phyloP scores from a whole-genome alignment of 64 coral and sea anemone genomes.

The Montipora sp. region DNA sequence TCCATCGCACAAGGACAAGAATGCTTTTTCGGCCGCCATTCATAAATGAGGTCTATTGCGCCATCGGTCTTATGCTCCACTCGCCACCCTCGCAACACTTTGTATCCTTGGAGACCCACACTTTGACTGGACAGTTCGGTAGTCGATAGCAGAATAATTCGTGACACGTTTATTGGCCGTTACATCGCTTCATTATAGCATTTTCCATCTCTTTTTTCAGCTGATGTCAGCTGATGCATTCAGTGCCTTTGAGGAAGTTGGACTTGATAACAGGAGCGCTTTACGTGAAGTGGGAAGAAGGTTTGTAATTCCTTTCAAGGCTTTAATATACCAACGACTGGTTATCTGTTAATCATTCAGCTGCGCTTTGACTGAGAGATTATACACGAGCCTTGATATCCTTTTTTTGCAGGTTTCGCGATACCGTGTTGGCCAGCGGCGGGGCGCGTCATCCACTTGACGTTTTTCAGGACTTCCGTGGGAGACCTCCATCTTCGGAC shows the following conservation, averaged over 20 bases:
- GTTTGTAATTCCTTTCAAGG: neutral
- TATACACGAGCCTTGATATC: no score
- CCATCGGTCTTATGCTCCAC: no score
- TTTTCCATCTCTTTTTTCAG: conserved; percentile 9
- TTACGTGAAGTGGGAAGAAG: conserved; percentile 71
- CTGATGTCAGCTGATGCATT: conserved; percentile 93
- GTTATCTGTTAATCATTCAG: neutral
- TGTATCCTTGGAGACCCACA: no score
- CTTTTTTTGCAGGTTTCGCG: conserved; percentile 74
- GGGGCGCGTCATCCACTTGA: conserved; percentile 88
- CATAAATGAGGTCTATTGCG: no score
- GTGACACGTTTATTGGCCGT: no score
- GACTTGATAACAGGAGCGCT: conserved; percentile 62
- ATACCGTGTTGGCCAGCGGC: conserved; percentile 90
- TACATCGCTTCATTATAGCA: neutral
- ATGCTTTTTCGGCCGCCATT: no score
- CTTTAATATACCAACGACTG: neutral
- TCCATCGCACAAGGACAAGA: no score
- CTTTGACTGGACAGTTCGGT: no score
- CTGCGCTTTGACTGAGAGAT: no score
- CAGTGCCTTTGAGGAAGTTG: conserved; percentile 83
- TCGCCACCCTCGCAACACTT: no score
- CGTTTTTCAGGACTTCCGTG: conserved; percentile 88
- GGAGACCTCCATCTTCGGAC: conserved; percentile 64
- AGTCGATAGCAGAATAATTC: no score